Evolutionary conservation across 1,140 invertebrate genomes (phyloP).

Genomic region (Ceratina japonica): DNA sequence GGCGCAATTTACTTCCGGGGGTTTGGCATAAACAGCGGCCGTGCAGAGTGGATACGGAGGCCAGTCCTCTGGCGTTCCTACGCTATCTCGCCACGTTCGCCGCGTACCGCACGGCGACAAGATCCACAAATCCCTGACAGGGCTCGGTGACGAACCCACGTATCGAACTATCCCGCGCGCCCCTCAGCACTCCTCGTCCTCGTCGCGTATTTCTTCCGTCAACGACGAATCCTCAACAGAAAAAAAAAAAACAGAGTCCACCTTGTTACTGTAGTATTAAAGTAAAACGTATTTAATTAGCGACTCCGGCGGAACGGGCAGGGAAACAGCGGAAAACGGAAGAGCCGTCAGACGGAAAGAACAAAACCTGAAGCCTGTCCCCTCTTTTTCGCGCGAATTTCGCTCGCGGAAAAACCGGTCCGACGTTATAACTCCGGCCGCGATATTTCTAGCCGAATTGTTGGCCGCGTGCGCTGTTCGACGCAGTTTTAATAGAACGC

Average conservation of each 20-base stretch:
- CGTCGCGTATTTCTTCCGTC: slow-evolving; percentile 24
- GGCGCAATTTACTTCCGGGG: slow-evolving; percentile 53
- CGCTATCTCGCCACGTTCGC: slow-evolving; percentile 21
- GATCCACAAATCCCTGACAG: slow-evolving; percentile 50
- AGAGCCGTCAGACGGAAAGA: background rate
- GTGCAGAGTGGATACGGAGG: slow-evolving; percentile 28
- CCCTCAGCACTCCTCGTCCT: background rate
- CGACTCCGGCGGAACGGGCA: no score
- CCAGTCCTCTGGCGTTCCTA: background rate
- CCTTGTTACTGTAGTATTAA: slow-evolving; percentile 12
- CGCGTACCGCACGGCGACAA: slow-evolving; percentile 8
- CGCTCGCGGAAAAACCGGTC: no score
- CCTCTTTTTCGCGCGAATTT: background rate
- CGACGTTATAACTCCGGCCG: background rate
- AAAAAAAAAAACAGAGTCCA: background rate
- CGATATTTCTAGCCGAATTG: background rate
- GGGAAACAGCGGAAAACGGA: background rate
- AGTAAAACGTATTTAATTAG: slow-evolving; percentile 39
- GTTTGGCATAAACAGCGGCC: slow-evolving; percentile 55
- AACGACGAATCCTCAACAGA: background rate
- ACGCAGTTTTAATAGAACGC: slow-evolving; percentile 25
- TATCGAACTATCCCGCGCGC: slow-evolving; percentile 7
- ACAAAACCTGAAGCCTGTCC: background rate
- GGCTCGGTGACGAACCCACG: slow-evolving; percentile 30
- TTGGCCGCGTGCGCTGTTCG: background rate